phyloP scores from a whole-genome alignment of 1,140 invertebrate species.

The Portunus trituberculatus region DNA sequence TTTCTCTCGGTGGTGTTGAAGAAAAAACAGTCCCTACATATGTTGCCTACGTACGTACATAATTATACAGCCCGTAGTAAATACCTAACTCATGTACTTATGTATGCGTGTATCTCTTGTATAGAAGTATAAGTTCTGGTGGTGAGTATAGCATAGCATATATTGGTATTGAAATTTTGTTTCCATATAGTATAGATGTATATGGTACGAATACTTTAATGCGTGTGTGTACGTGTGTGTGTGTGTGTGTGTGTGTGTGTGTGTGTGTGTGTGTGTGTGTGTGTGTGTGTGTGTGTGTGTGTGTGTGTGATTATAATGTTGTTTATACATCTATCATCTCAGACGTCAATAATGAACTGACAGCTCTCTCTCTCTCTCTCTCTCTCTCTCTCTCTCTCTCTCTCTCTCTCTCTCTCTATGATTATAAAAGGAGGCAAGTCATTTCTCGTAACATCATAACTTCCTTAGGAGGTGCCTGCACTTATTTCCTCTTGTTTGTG shows the following conservation, averaged over 20 bases:
- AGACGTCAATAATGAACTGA: neutral
- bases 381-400: neutral
- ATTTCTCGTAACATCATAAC: too few species aligned
- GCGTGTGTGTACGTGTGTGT: neutral
- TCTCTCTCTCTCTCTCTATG: neutral
- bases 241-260: neutral
- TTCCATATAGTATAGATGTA: neutral
- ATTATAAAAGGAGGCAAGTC: too few species aligned
- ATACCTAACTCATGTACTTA: neutral
- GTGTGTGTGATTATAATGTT: neutral
- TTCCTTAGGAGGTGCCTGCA: too few species aligned
- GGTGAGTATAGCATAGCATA: too few species aligned
- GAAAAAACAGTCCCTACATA: too few species aligned
- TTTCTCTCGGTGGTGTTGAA: too few species aligned
- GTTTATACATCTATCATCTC: neutral
- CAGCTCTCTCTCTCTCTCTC: neutral
- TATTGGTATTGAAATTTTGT: neutral
- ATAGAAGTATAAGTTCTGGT: neutral
- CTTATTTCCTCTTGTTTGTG: neutral
- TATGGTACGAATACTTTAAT: neutral
- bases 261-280: neutral
- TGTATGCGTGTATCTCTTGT: neutral
- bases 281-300: neutral
- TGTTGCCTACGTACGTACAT: too few species aligned
- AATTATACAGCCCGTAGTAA: neutral